Conservation (phyloP, 2,113 vertebrate species). For the Choloepus hoffmanni region DNA sequence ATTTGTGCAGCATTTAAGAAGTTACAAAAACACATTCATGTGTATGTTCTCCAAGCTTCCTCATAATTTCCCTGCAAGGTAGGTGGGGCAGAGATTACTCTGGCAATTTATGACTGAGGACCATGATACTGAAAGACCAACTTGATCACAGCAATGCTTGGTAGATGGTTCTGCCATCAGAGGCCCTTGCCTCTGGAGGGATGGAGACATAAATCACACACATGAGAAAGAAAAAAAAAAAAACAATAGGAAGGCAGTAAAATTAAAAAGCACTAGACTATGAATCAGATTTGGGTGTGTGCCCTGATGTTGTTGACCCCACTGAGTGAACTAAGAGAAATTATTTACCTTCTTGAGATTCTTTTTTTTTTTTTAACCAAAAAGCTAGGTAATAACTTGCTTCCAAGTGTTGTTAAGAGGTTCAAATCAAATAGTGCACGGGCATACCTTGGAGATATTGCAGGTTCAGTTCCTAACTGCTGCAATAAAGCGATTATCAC, state of each 20-base stretch:
- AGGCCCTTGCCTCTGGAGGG: not conserved
- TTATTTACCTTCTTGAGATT: not conserved
- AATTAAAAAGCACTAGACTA: not conserved
- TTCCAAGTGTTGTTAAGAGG: not conserved
- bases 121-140: not conserved
- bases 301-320: not conserved
- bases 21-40: not conserved
- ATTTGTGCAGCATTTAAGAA: conserved; percentile 22
- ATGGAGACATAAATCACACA: not conserved
- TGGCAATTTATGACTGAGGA: not conserved
- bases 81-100: conserved; percentile 6
- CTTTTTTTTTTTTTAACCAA: not conserved
- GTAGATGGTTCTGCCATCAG: not conserved
- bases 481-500: too few species aligned
- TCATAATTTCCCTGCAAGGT: conserved; percentile 7
- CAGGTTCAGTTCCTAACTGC: too few species aligned
- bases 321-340: not conserved
- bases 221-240: not conserved
- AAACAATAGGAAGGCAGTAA: not conserved
- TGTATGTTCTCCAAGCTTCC: conserved; percentile 37
- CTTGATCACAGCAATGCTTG: not conserved
- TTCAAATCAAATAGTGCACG: not conserved
- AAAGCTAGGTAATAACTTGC: conserved; percentile 10
- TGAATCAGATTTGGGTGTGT: conserved; percentile 20
- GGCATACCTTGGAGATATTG: too few species aligned